Conservation (phyloP, 1,140 invertebrate species). For the Ooceraea biroi region DNA sequence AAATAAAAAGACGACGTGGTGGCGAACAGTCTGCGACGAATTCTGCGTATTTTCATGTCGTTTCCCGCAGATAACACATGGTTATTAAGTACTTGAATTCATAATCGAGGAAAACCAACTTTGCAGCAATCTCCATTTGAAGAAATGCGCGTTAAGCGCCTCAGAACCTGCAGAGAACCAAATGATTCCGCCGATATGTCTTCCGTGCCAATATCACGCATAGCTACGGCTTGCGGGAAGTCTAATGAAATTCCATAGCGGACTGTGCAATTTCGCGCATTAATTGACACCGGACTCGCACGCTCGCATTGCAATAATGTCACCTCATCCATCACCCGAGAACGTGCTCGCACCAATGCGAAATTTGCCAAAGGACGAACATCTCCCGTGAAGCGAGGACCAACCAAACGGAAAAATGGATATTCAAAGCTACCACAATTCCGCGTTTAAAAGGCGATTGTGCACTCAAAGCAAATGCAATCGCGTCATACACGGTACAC, state of each 20-base stretch:
- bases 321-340: constrained; percentile 11
- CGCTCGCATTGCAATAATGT: constrained; percentile 33
- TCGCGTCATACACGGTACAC: background rate
- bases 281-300: constrained; percentile 44
- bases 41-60: background rate
- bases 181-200: constrained; percentile 46
- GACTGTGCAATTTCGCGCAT: constrained; percentile 55
- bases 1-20: background rate
- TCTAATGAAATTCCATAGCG: constrained; percentile 57
- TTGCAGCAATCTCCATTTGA: constrained; percentile 1
- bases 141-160: background rate
- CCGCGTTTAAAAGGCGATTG: background rate
- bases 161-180: background rate
- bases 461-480: background rate
- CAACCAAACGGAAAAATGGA: constrained; percentile 14
- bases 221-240: constrained; percentile 35
- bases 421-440: background rate
- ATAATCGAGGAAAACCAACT: background rate
- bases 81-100: background rate
- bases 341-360: background rate
- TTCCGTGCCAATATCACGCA: constrained; percentile 36
- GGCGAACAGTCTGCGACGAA: background rate
- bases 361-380: background rate
- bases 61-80: background rate
- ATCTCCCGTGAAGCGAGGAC: background rate